phyloP scores from a whole-genome alignment of 2,797 vertebrate species.

The Acanthiza pusilla region DNA sequence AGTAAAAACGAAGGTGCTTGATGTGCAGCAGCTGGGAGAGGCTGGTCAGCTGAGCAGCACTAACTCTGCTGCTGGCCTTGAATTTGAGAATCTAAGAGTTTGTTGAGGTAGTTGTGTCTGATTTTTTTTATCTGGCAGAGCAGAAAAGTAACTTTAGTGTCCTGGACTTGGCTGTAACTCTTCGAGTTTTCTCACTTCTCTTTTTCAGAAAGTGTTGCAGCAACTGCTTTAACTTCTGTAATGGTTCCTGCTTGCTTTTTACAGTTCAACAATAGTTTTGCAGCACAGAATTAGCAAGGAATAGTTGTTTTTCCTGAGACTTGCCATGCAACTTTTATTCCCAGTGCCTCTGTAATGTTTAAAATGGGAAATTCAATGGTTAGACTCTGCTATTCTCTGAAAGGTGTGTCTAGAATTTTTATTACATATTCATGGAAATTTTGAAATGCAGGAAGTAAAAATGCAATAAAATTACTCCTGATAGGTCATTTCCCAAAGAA shows the following conservation, averaged over 20 bases:
- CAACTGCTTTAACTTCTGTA: slow-evolving; percentile 5
- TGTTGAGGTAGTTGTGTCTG: background rate
- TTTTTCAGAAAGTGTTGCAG: slow-evolving; percentile 38
- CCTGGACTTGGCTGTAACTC: background rate
- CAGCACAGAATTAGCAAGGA: background rate
- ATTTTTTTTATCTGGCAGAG: background rate
- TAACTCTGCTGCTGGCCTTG: background rate
- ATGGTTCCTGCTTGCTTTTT: slow-evolving; percentile 4
- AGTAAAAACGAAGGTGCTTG: background rate
- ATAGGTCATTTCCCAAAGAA: slow-evolving; percentile 62
- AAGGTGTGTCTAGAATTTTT: slow-evolving; percentile 27
- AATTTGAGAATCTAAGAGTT: background rate
- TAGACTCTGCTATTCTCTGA: background rate
- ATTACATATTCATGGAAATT: slow-evolving; percentile 22
- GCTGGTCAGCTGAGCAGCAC: background rate
- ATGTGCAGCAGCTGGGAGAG: background rate
- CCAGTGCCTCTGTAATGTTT: background rate
- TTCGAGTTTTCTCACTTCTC: slow-evolving; percentile 22
- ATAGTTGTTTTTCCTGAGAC: background rate
- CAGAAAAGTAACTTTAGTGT: background rate
- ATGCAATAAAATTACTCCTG: slow-evolving; percentile 45
- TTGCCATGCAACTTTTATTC: background rate
- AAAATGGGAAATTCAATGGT: background rate
- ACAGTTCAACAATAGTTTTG: background rate
- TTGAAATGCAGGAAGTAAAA: slow-evolving; percentile 59